Evolutionary conservation across 1,140 invertebrate species (phyloP).

Genomic region (Hyles euphorbiae): DNA sequence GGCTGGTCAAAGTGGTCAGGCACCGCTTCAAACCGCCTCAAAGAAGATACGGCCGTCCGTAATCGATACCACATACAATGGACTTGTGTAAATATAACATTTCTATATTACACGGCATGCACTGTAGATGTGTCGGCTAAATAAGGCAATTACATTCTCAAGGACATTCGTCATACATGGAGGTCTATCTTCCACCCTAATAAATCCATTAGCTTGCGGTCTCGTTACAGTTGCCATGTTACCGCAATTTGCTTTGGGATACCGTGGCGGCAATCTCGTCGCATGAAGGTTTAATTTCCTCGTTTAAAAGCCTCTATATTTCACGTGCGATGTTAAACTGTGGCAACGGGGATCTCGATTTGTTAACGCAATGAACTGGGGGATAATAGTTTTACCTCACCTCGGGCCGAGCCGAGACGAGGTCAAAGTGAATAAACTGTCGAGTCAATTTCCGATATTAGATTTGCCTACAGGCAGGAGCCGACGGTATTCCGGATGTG

Average conservation of each 20-base stretch:
- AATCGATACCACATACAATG: slow-evolving; percentile 22
- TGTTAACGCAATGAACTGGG: slow-evolving; percentile 29
- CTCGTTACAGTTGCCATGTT: background rate
- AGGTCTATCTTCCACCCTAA: too few species aligned
- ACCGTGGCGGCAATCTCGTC: background rate
- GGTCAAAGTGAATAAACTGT: slow-evolving; percentile 48
- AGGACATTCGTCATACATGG: too few species aligned
- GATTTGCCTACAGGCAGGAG: slow-evolving; percentile 43
- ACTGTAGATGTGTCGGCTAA: too few species aligned
- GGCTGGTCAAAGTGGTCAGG: slow-evolving; percentile 9
- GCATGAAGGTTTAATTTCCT: slow-evolving; percentile 2
- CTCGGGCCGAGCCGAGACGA: slow-evolving; percentile 30
- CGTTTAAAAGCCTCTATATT: slow-evolving; percentile 3
- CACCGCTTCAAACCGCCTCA: slow-evolving; percentile 28
- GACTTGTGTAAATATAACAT: background rate
- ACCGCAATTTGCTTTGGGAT: background rate
- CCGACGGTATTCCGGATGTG: slow-evolving; percentile 22
- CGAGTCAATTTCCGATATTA: slow-evolving; percentile 60
- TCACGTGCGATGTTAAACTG: slow-evolving; percentile 10
- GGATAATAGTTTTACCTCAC: slow-evolving; percentile 46
- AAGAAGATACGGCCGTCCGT: slow-evolving; percentile 25
- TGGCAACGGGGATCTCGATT: slow-evolving; percentile 21
- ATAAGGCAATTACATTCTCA: too few species aligned
- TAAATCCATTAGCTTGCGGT: too few species aligned
- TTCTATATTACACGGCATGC: too few species aligned